Evolutionary conservation across 2,888 invertebrate genomes (phyloP).

Genomic region (Leucania comma): DNA sequence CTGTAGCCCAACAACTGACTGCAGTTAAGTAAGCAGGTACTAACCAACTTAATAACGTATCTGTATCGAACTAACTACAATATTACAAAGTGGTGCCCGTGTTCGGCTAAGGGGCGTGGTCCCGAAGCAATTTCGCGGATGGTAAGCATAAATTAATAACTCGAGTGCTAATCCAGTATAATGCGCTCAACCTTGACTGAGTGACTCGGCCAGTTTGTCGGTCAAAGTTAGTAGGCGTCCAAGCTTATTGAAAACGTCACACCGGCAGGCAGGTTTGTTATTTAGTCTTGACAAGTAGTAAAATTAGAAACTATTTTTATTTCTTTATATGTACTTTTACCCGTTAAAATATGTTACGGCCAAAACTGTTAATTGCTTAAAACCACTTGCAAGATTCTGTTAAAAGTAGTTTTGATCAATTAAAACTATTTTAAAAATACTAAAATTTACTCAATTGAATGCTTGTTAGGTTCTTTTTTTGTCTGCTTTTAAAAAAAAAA

Average conservation of each 20-base stretch:
- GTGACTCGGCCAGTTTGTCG: constrained; percentile 31
- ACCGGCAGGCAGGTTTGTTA: not conserved
- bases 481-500: no score
- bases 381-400: no score
- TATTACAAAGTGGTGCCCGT: not conserved
- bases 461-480: no score
- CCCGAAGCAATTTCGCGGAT: constrained; percentile 45
- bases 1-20: no score
- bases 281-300: not conserved
- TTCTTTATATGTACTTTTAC: not conserved
- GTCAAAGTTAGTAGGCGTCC: constrained; percentile 26
- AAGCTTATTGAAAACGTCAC: not conserved
- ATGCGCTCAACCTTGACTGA: constrained; percentile 51
- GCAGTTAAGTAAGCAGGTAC: no score
- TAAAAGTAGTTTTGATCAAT: no score
- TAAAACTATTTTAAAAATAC: no score
- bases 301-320: not conserved
- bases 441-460: no score
- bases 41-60: no score
- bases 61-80: not conserved
- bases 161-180: constrained; percentile 46
- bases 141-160: constrained; percentile 41
- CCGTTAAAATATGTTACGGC: not conserved
- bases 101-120: constrained; percentile 36
- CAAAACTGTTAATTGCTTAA: no score